phyloP scores from a whole-genome alignment of 1,140 invertebrate species.

The Xylocopa sonorina region DNA sequence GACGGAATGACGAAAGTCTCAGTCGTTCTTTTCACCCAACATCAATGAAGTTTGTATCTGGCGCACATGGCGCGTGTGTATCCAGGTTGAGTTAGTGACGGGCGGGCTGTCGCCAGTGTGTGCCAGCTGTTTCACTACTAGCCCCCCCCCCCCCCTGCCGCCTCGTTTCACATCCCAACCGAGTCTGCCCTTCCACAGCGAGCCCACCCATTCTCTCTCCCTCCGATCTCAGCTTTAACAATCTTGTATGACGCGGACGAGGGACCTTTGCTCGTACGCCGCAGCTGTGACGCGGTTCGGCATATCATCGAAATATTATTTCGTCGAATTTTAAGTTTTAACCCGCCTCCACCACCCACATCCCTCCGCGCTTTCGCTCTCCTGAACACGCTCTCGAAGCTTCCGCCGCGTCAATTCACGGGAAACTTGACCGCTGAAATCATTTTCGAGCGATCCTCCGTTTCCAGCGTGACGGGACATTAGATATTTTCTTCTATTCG shows the following conservation, averaged over 20 bases:
- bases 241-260: slow-evolving; percentile 77
- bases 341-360: slow-evolving; percentile 8
- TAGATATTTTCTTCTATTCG: not conserved
- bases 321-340: slow-evolving; percentile 75
- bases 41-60: slow-evolving; percentile 81
- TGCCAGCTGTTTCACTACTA: slow-evolving; percentile 80
- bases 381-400: no score
- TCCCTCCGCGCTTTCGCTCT: not conserved
- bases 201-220: slow-evolving; percentile 22
- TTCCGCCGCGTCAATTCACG: not conserved
- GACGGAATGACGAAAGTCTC: slow-evolving; percentile 46
- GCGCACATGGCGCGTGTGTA: slow-evolving; percentile 80
- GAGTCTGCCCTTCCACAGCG: slow-evolving; percentile 28
- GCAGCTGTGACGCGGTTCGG: slow-evolving; percentile 78
- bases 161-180: no score
- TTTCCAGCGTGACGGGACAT: not conserved
- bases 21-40: slow-evolving; percentile 74
- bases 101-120: slow-evolving; percentile 79
- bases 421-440: not conserved
- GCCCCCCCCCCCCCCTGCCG: no score
- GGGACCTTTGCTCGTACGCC: slow-evolving; percentile 72
- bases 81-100: slow-evolving; percentile 80
- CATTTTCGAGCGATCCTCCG: not conserved
- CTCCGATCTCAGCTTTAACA: slow-evolving; percentile 74
- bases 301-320: slow-evolving; percentile 81